Percentiles rank a stretch among this genome's conserved stretches.
Evolutionary conservation across 2,113 vertebrate genomes (phyloP).

Genomic region (Fukomys damarensis): DNA sequence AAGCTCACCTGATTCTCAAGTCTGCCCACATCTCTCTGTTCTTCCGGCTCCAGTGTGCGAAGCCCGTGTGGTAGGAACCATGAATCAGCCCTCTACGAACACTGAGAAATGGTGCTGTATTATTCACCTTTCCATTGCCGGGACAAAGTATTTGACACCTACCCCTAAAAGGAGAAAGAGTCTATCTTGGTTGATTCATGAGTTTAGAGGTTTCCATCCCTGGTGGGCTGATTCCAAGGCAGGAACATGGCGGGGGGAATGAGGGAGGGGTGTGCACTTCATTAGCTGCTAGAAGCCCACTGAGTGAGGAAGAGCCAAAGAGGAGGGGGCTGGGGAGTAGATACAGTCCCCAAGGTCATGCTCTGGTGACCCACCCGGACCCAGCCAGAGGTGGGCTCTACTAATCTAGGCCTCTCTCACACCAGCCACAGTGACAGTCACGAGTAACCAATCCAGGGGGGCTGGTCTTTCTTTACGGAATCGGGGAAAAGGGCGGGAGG

Average conservation of each 20-base stretch:
- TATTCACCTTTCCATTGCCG: neutral
- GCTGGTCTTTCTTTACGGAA: neutral
- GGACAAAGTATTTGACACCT: neutral
- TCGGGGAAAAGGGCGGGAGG: neutral
- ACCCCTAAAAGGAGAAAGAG: neutral
- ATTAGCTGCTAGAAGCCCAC: neutral
- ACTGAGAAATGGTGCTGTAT: neutral
- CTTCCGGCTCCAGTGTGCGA: conserved; percentile 64
- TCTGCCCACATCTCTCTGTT: conserved; percentile 70
- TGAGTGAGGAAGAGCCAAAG: neutral
- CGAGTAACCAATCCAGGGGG: neutral
- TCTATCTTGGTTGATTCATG: neutral
- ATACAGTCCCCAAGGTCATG: neutral
- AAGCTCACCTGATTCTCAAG: conserved; percentile 74
- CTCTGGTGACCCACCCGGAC: neutral
- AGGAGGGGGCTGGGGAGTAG: neutral
- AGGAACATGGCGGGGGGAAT: neutral
- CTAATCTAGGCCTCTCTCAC: neutral
- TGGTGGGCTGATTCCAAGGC: neutral
- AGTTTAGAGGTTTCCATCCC: neutral
- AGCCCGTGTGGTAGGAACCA: conserved; percentile 28
- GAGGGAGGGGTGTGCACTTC: neutral
- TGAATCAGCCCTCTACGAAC: conserved; percentile 21
- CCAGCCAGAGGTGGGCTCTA: neutral
- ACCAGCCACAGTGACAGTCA: neutral